phyloP scores from a whole-genome alignment of 2,888 invertebrate species.

The Anthrax anthrax region DNA sequence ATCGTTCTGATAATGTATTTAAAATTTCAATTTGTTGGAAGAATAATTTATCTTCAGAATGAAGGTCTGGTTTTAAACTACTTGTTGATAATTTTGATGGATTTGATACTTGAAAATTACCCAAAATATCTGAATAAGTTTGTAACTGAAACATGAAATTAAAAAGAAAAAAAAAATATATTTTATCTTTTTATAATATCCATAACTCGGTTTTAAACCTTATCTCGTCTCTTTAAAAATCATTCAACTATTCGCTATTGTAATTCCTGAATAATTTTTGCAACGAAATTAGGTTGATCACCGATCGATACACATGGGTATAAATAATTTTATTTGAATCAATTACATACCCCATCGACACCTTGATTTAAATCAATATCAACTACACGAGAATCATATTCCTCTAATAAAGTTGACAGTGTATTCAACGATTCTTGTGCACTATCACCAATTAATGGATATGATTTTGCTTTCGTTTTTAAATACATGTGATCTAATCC shows the following conservation, averaged over 20 bases:
- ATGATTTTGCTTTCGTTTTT: conserved; percentile 21
- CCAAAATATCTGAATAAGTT: conserved; percentile 19
- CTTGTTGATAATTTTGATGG: conserved; percentile 13
- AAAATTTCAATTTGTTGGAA: conserved; percentile 22
- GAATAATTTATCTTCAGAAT: conserved; percentile 27
- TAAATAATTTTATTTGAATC: not conserved
- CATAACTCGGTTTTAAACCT: too few relatives aligned
- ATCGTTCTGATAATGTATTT: conserved; percentile 19
- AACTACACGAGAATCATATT: conserved; percentile 44
- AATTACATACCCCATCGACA: conserved; percentile 44
- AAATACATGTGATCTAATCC: conserved; percentile 40
- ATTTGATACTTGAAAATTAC: conserved; percentile 17
- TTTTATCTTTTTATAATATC: too few relatives aligned
- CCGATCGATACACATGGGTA: too few relatives aligned
- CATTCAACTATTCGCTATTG: too few relatives aligned
- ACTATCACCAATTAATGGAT: conserved; percentile 20
- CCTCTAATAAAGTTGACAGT: conserved; percentile 42
- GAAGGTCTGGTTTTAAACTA: conserved; percentile 23
- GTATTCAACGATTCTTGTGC: conserved; percentile 34
- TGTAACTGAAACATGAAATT: conserved; percentile 7
- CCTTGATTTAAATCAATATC: conserved; percentile 49
- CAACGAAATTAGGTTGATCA: too few relatives aligned
- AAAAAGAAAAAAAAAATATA: not conserved
- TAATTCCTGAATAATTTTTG: too few relatives aligned
- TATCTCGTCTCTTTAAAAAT: too few relatives aligned